Evolutionary conservation across 2,888 invertebrate species (phyloP).

Genomic region (Linyphia triangularis): DNA sequence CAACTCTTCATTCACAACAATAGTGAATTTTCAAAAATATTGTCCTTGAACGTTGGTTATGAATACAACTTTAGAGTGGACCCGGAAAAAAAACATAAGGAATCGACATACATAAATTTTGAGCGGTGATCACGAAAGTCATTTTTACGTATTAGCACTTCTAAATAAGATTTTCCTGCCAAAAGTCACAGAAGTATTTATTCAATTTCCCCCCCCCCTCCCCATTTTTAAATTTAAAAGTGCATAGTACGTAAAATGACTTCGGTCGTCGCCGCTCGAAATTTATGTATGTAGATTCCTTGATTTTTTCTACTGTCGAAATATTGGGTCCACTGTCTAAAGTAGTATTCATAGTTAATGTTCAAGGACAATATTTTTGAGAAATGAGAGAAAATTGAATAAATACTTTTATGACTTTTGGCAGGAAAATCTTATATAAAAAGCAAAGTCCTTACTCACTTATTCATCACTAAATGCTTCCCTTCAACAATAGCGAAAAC

Average conservation of each 20-base stretch:
- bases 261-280: no score
- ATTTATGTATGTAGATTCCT: no score
- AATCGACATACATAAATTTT: no score
- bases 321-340: neutral
- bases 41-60: neutral
- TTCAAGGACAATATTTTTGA: neutral
- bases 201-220: no score
- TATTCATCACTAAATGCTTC: no score
- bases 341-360: neutral
- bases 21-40: neutral
- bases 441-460: no score
- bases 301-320: neutral
- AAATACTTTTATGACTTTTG: neutral
- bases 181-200: neutral
- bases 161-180: neutral
- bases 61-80: neutral
- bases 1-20: neutral
- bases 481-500: no score
- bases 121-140: no score
- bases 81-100: neutral
- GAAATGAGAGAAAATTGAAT: no score
- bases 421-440: neutral
- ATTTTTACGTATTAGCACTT: neutral
- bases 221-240: no score
- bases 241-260: neutral